Evolutionary conservation across 1,140 invertebrate species (phyloP).

Genomic region (Bombus fervidus): DNA sequence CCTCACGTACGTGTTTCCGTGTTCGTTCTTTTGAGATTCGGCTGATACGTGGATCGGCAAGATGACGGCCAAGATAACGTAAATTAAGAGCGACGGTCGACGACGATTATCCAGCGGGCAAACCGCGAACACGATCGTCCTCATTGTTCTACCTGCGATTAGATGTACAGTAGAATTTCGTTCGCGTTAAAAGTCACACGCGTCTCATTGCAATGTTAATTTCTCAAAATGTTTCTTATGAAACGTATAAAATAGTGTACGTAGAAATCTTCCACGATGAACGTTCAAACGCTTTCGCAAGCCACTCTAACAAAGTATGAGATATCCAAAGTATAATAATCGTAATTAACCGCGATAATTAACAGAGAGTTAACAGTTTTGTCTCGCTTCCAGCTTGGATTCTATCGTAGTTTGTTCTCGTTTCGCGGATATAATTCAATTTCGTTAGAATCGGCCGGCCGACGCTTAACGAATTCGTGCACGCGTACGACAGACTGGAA

Average conservation of each 20-base stretch:
- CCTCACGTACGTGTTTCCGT: background rate
- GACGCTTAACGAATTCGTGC: conserved; percentile 48
- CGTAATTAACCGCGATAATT: too few species aligned
- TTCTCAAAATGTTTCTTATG: too few species aligned
- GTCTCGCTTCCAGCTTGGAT: too few species aligned
- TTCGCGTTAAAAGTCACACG: too few species aligned
- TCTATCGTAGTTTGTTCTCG: background rate
- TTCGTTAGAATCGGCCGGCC: background rate
- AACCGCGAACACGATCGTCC: background rate
- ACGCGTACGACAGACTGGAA: conserved; percentile 35
- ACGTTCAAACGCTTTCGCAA: too few species aligned
- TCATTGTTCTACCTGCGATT: conserved; percentile 18
- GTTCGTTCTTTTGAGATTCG: conserved; percentile 6
- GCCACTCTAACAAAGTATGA: too few species aligned
- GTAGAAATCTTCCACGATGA: too few species aligned
- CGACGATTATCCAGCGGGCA: background rate
- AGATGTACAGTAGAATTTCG: background rate
- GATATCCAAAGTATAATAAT: too few species aligned
- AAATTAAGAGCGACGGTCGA: conserved; percentile 22
- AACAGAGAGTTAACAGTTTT: too few species aligned
- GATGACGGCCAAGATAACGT: conserved; percentile 21
- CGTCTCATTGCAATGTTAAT: too few species aligned
- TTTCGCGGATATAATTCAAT: conserved; percentile 39
- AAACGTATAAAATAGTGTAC: too few species aligned
- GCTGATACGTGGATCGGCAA: background rate